phyloP scores from a whole-genome alignment of 2,888 invertebrate species.

The Hirtodrosophila trivittata region DNA sequence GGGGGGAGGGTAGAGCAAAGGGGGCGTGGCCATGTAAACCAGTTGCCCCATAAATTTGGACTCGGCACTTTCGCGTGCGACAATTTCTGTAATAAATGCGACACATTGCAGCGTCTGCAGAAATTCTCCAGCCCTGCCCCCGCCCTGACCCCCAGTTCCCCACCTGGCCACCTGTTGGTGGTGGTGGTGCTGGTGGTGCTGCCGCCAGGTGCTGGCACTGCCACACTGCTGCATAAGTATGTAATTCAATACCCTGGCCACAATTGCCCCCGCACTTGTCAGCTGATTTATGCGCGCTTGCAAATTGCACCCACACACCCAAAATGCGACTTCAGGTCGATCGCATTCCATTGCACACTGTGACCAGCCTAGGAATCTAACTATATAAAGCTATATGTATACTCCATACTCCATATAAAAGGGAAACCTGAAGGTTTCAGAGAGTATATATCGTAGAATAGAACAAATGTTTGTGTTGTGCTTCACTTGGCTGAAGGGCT shows the following conservation, averaged over 20 bases:
- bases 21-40: slow-evolving; percentile 62
- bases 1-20: neutral
- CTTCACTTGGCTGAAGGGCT: too few species aligned
- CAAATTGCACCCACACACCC: slow-evolving; percentile 76
- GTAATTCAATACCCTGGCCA: slow-evolving; percentile 67
- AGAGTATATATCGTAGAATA: too few species aligned
- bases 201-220: slow-evolving; percentile 10
- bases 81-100: slow-evolving; percentile 67
- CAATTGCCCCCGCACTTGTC: slow-evolving; percentile 74
- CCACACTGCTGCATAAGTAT: slow-evolving; percentile 54
- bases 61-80: slow-evolving; percentile 71
- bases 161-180: slow-evolving; percentile 43
- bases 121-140: slow-evolving; percentile 24
- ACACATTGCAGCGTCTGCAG: slow-evolving; percentile 78
- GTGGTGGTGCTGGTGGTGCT: slow-evolving; percentile 1
- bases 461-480: too few species aligned
- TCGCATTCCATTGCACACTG: slow-evolving; percentile 71
- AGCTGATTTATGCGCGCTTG: slow-evolving; percentile 72
- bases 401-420: too few species aligned
- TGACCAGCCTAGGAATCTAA: slow-evolving; percentile 21
- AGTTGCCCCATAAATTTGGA: slow-evolving; percentile 62
- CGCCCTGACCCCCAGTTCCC: neutral
- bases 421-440: too few species aligned
- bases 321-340: slow-evolving; percentile 54
- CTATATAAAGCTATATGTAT: too few species aligned